Percentiles rank a stretch among this genome's conserved stretches.
These are phyloP conservation scores for Tinamus guttatus DNA, from an alignment of 2,113 vertebrate genomes.

Conservation along the genomic window DNA sequence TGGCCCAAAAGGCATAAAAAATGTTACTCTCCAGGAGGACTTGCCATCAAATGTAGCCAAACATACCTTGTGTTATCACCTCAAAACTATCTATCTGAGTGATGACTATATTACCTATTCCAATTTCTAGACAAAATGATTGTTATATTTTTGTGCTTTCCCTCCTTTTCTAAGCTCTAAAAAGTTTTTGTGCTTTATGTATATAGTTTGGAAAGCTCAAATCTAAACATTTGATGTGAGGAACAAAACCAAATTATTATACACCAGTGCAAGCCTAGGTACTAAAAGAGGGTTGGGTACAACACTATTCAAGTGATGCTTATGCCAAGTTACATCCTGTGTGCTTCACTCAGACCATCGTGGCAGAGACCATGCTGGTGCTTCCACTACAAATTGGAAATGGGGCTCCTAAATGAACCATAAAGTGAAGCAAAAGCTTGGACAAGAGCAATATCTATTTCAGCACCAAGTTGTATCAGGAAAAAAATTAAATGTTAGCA, in stretches of 20 bases:
- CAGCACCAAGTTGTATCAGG: neutral
- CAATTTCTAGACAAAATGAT: neutral
- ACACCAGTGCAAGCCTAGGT: neutral
- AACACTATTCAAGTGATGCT: neutral
- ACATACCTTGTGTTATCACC: neutral
- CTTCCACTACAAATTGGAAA: neutral
- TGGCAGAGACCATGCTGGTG: neutral
- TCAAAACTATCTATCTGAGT: neutral
- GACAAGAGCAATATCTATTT: neutral
- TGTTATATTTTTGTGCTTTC: neutral
- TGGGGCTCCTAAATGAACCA: neutral
- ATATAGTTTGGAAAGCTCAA: neutral
- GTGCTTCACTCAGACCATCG: neutral
- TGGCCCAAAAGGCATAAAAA: neutral
- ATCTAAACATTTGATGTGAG: neutral
- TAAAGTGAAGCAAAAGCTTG: neutral
- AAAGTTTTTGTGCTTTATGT: neutral
- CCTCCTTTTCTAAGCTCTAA: neutral
- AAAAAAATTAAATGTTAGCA: neutral
- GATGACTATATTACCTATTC: neutral
- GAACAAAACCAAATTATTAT: neutral
- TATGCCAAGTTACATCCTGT: neutral
- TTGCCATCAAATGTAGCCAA: neutral
- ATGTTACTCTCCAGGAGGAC: neutral
- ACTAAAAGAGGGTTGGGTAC: neutral